Base-by-base conservation (phyloP, 2,888 invertebrate genomes). In the Drosophila subquinaria region DNA sequence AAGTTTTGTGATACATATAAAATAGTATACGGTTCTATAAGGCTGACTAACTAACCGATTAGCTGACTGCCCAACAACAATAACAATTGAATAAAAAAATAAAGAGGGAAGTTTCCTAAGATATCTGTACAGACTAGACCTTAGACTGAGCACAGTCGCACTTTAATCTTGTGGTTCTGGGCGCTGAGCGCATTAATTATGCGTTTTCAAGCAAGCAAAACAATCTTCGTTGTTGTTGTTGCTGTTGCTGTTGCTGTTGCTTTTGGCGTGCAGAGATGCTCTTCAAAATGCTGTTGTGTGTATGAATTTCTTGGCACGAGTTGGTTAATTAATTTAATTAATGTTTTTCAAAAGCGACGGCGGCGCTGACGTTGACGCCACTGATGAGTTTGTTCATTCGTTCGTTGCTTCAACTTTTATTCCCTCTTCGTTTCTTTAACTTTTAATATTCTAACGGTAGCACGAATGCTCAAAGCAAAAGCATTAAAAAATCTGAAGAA, bases 141-240 rank as follows among this genome's bases (percentile, higher is more conserved):
- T 61, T 35, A 40, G 47, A 33, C 40, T 20, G 20, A 47, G 53
- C 42, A 63, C 60, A 76, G 81, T 69, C 76, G 85, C 76, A 84
- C 82, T 79, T 76, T 84, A 82, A 83, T 79, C 79, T 77, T 79
- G 76, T 77, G 63, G 86, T 86, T 86, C 86, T 89, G 86, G 82
- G 88, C 86, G 69, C 80, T 87, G 88, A 89, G 86, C 86, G 89
- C 89, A 86, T 86, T 86, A 86, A 86, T 86, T 86, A 86, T 86
- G 89, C 86, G 86, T 86, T 86, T 82, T 82, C 75, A 87, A 82
- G 66, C 88, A 79, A 79, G 69, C 69, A 76, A 76, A 67, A 55
- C 50, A 53, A 60, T 61, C 60, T 63, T 55, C 5, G 13, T 38
- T 11, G 13, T 38, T 9, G 17, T 35, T 23, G 35, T 47, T 61